Base-by-base conservation (phyloP, 2,113 vertebrate genomes). In the Triplophysa siluroides region DNA sequence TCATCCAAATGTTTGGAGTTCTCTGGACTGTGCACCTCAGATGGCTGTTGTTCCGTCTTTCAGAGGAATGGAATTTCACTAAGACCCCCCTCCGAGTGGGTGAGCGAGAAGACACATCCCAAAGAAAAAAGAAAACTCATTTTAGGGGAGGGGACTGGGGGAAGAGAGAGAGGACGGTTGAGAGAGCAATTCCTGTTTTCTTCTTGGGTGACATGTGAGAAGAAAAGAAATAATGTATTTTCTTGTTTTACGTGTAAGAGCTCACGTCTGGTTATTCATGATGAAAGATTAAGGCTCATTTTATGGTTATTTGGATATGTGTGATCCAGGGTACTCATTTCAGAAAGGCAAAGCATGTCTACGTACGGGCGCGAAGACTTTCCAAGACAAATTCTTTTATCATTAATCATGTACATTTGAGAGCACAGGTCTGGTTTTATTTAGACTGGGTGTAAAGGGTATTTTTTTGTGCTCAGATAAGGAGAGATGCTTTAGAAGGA, bases 41-140 rank as follows among this genome's bases (percentile, higher is more conserved):
- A 75, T 63, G 79, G 54, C 24, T 29, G 61, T 68, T 43, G 60
- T 61, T 52, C 76, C 38, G 14, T 65, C 19, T 68, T 43, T 12
- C 29, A 21, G 80, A 21, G 64, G 76, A 58, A 69, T 38, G 33
- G 58, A 86, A 86, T 83, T 81, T 87, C 86, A 87, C 87, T 86
- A 86, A 88, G 88, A 87, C 90, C 88, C 90, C 90, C 89, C 88
- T 90, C 63, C 82, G 64, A 86, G 67, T 45, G 65, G 76, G 79
- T 78, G 76, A 78, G 83, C 1, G 23, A 52, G 77, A 66, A 76
- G 79, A 81, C 76, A 78, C 72, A 77, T 67, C 66, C 24, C 62
- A 60, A 24, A 29, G 81, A 68, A 54, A 68, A 69, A 70, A 79
- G 58, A 72, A 41, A 33, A 61, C 66, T 14, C 12, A 74, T 87